A percentile compares a stretch with the other conserved stretches of the same genome.
Evolutionary conservation across 2,888 invertebrate genomes (phyloP).

Genomic region (Furcula furcula): DNA sequence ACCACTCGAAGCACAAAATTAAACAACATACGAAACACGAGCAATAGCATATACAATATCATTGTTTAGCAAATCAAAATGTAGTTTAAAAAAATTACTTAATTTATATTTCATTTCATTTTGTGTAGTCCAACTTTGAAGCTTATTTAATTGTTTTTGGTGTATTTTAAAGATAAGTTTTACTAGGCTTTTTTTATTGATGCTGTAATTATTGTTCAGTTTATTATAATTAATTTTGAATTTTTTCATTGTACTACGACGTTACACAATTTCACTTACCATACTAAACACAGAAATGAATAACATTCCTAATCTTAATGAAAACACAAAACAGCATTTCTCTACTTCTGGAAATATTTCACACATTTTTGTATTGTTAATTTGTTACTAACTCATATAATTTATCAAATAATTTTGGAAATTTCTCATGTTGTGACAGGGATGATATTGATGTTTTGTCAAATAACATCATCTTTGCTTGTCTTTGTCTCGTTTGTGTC

Average conservation of each 20-base stretch:
- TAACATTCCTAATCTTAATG: conserved; percentile 42
- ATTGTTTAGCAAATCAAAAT: not conserved
- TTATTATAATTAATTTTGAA: not conserved
- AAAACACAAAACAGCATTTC: conserved; percentile 31
- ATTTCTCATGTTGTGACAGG: not conserved
- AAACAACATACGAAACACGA: conserved; percentile 9
- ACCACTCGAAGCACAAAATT: conserved; percentile 11
- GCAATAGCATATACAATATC: conserved; percentile 8
- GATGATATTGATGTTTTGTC: too few relatives aligned
- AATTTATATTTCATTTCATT: not conserved
- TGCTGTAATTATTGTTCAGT: too few relatives aligned
- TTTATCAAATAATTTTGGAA: not conserved
- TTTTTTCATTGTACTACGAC: conserved; percentile 5
- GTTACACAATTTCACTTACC: conserved; percentile 30
- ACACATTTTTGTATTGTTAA: conserved; percentile 38
- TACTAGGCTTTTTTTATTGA: too few relatives aligned
- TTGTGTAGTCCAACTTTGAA: too few relatives aligned
- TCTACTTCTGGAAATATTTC: conserved; percentile 51
- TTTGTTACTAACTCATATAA: not conserved
- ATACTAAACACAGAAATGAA: conserved; percentile 43
- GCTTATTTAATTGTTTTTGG: too few relatives aligned
- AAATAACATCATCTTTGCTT: too few relatives aligned
- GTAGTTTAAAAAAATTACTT: not conserved
- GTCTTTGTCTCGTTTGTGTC: too few relatives aligned
- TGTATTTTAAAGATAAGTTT: too few relatives aligned